These are phyloP conservation scores for Crepidodera aurea DNA, from an alignment of 2,888 invertebrate genomes.

Conservation along the genomic window DNA sequence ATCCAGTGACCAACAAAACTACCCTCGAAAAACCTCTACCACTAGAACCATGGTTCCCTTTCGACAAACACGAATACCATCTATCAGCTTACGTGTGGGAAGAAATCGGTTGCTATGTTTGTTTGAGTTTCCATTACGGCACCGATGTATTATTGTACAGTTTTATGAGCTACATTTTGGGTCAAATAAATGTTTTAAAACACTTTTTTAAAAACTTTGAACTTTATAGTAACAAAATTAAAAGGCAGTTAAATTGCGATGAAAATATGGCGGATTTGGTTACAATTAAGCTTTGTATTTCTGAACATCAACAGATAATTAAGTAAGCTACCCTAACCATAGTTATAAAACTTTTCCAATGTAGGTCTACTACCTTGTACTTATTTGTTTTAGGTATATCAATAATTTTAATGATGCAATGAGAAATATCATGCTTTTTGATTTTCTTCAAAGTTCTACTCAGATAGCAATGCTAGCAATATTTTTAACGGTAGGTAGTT, in stretches of 20 bases:
- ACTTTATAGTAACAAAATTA: neutral
- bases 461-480: conserved; percentile 7
- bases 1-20: conserved; percentile 5
- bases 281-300: conserved; percentile 11
- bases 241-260: neutral
- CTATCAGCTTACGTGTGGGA: neutral
- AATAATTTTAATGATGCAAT: conserved; percentile 8
- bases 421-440: conserved; percentile 13
- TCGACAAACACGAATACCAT: conserved; percentile 9
- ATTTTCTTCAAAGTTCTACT: conserved; percentile 17
- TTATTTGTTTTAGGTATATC: conserved; percentile 20
- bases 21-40: neutral
- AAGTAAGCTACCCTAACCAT: neutral
- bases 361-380: too few species aligned
- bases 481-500: conserved; percentile 2
- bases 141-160: conserved; percentile 8
- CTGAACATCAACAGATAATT: conserved; percentile 10
- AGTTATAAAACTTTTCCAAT: too few species aligned
- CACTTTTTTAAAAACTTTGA: conserved; percentile 10
- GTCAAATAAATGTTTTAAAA: conserved; percentile 9
- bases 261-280: conserved; percentile 2
- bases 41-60: neutral
- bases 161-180: conserved; percentile 5
- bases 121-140: conserved; percentile 1
- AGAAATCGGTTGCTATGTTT: conserved; percentile 5